Base-by-base conservation (phyloP, 1,140 invertebrate species). In the Apis florea region DNA sequence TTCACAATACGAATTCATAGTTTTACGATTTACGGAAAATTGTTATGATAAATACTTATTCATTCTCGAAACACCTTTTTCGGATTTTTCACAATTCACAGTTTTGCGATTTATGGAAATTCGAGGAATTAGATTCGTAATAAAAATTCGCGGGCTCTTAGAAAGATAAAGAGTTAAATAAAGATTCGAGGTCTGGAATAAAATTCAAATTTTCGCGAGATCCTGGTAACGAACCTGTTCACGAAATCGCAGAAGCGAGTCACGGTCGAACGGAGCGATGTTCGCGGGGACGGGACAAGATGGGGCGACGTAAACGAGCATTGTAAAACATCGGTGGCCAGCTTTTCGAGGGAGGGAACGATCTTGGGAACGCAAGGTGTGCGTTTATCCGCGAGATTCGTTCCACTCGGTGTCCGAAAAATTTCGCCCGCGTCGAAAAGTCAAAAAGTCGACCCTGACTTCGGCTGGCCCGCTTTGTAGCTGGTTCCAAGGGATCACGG, bases 381-480 rank as follows among this genome's bases (percentile, higher is more conserved):
- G 51, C 49, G 31, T 78, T 82, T n/a, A 47, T 56, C 68, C 75
- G 51, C 59, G 73, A 1, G 24, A 83, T 79, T 79, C 68, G 81
- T 79, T 83, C 81, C 75, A 40, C 49, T 5, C 31, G 11, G 17
- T 17, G 21, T 6, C 53, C 47, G 47, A 77, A 63, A 77, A 63
- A 77, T 82, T 77, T 82, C 66, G 56, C 70, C n/a, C 64, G 54
- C n/a, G 15, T 54, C n/a, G 26, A 63, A 10, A 56, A 77, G 66
- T 77, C 74, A 64, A 82, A 82, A 82, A 49, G n/a, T 77, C 66
- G 58, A 31, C 61, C 75, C 76, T 83, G 74, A 83, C 76, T 40
- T 40, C n/a, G n/a, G n/a, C 81, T n/a, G 72, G 53, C 79, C 59
- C n/a, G 40, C 67, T 24, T 11, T 11, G 31, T 67, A 19, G 26